These are phyloP conservation scores for Hydrolagus affinis DNA, from an alignment of 2,113 vertebrate species.

Conservation along the genomic window DNA sequence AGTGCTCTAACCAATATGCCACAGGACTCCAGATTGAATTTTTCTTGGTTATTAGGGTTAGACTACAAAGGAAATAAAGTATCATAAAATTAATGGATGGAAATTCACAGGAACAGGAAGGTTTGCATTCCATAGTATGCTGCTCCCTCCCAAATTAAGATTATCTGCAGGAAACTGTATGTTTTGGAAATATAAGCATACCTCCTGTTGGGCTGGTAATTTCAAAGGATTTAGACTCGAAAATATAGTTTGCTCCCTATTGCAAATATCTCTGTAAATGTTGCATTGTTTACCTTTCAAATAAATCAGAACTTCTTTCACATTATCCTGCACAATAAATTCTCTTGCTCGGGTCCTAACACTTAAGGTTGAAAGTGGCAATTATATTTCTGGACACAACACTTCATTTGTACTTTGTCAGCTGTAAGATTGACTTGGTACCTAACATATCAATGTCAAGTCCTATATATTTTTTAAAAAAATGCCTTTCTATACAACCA, in stretches of 20 bases:
- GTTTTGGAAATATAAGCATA: conserved; percentile 43
- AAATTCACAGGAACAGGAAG: neutral
- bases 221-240: conserved; percentile 46
- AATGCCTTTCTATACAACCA: conserved; percentile 4
- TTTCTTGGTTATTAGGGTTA: too few species aligned
- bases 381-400: conserved; percentile 22
- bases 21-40: too few species aligned
- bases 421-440: neutral
- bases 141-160: neutral
- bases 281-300: conserved; percentile 42
- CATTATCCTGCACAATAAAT: conserved; percentile 44
- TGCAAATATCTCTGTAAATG: conserved; percentile 49
- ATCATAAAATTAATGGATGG: neutral
- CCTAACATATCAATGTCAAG: conserved; percentile 16
- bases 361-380: conserved; percentile 40
- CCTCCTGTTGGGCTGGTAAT: conserved; percentile 53
- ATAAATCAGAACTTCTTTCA: conserved; percentile 45
- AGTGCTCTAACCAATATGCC: too few species aligned
- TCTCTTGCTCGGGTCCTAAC: conserved; percentile 41
- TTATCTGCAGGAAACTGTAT: neutral
- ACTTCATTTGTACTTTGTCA: conserved; percentile 38
- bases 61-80: neutral
- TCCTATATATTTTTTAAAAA: conserved; percentile 30
- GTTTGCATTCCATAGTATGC: neutral
- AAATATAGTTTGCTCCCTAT: conserved; percentile 45